Conservation (phyloP, 2,888 invertebrate species). For the Tenthredo notha region DNA sequence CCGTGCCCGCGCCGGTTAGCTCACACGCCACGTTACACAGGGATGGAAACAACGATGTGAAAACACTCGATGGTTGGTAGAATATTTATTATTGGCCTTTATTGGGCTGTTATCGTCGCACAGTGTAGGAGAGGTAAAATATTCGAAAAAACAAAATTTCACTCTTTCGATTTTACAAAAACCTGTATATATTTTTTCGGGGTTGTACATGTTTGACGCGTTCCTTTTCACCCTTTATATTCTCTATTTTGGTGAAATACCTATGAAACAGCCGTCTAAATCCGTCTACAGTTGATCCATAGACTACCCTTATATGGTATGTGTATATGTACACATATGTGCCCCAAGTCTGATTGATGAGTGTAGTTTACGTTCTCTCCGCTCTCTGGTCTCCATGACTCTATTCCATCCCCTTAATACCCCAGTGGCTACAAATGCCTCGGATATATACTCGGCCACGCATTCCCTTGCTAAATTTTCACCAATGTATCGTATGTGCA, state of each 20-base stretch:
- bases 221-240: background rate
- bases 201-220: background rate
- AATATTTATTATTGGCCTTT: constrained; percentile 23
- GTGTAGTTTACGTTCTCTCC: constrained; percentile 42
- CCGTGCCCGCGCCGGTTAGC: background rate
- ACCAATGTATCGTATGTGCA: background rate
- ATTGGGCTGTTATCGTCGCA: constrained; percentile 29
- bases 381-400: background rate
- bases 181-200: background rate
- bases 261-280: background rate
- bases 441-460: constrained; percentile 16
- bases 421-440: constrained; percentile 24
- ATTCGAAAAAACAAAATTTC: constrained; percentile 9
- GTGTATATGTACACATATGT: background rate
- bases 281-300: constrained; percentile 3
- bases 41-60: constrained; percentile 14
- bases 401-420: constrained; percentile 25
- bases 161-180: background rate
- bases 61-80: constrained; percentile 3
- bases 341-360: constrained; percentile 46
- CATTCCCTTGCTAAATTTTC: constrained; percentile 13
- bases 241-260: background rate
- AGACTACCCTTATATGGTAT: background rate
- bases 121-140: background rate
- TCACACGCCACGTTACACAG: constrained; percentile 6